Evolutionary conservation across 2,888 invertebrate genomes (phyloP).

Genomic region (Campoplex nolae): DNA sequence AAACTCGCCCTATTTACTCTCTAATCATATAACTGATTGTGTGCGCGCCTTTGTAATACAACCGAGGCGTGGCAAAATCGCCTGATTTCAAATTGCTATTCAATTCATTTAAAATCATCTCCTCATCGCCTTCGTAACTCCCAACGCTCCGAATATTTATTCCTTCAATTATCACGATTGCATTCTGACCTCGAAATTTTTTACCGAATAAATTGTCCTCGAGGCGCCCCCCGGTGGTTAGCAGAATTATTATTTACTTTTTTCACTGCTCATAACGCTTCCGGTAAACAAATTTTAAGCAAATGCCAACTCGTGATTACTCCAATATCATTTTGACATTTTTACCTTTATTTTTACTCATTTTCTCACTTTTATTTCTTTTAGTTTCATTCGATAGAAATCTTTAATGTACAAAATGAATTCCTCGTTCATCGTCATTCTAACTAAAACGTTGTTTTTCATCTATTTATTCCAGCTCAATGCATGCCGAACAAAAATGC

Average conservation of each 20-base stretch:
- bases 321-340: neutral
- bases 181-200: slow-evolving; percentile 25
- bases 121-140: neutral
- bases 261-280: no score
- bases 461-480: slow-evolving; percentile 70
- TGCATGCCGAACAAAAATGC: slow-evolving; percentile 70
- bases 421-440: no score
- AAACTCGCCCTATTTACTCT: neutral
- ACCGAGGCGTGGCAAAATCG: slow-evolving; percentile 52
- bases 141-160: slow-evolving; percentile 24
- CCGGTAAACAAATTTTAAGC: no score
- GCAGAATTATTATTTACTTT: neutral
- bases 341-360: neutral
- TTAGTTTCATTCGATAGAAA: neutral
- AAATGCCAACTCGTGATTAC: neutral
- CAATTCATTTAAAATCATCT: slow-evolving; percentile 44
- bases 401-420: no score
- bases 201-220: neutral
- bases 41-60: slow-evolving; percentile 6
- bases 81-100: slow-evolving; percentile 46
- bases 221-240: neutral
- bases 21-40: slow-evolving; percentile 32
- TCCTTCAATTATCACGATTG: slow-evolving; percentile 30
- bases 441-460: neutral
- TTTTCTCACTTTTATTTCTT: neutral